These are phyloP conservation scores for Aplochiton taeniatus DNA, from an alignment of 2,797 vertebrate species.

Conservation along the genomic window DNA sequence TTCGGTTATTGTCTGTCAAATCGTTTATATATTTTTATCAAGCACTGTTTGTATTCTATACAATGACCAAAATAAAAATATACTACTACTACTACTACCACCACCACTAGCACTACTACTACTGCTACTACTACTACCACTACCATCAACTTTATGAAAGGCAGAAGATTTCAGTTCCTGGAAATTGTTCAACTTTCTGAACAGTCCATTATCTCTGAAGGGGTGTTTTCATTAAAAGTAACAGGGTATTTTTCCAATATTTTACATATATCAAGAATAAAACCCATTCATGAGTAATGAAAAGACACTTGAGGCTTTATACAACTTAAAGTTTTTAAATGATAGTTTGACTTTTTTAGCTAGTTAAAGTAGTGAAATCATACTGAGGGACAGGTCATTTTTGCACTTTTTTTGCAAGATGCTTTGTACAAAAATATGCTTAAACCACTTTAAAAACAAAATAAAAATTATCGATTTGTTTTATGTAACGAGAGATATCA, in stretches of 20 bases:
- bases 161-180: too few species aligned
- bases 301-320: not conserved
- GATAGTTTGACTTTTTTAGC: conserved; percentile 1
- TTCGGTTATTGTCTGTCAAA: too few species aligned
- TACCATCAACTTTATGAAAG: too few species aligned
- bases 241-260: not conserved
- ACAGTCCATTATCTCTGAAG: conserved; percentile 30
- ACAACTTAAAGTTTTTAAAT: not conserved
- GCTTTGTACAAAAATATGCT: not conserved
- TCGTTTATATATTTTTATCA: too few species aligned
- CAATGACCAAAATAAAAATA: too few species aligned
- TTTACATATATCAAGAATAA: not conserved
- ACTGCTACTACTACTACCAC: too few species aligned
- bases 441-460: not conserved
- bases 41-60: too few species aligned
- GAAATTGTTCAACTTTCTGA: not conserved
- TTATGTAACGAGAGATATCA: not conserved
- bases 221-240: conserved; percentile 11
- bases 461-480: not conserved
- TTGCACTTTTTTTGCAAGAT: not conserved
- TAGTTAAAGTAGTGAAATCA: not conserved
- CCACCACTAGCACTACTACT: too few species aligned
- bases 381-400: conserved; percentile 3
- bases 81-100: too few species aligned
- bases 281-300: conserved; percentile 7